Base-by-base conservation (phyloP, 2,113 vertebrate species). In the Hemiprocne comata region DNA sequence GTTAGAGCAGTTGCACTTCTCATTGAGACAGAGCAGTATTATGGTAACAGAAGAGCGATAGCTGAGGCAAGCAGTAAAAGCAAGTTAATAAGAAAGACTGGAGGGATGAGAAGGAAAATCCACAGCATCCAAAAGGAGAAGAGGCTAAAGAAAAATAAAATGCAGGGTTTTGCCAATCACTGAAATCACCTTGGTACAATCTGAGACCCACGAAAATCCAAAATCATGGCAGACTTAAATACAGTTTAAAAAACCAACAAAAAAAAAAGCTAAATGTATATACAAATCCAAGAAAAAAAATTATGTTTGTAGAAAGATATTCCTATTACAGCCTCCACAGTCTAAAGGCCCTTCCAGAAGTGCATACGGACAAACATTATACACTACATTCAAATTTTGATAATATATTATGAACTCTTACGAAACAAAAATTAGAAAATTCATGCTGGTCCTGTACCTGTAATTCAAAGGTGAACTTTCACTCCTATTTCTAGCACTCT, bases 21-120 rank as follows among this genome's bases (percentile, higher is more conserved):
- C 15, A 44, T 58, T 55, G 73, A 85, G 19, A 48, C 21, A 72
- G 36, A 83, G 12, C 12, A 48, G 50, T 53, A 65, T 44, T 85
- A 48, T 53, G 29, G n/a, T 85, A 92, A 69, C n/a, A 69, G 36
- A 14, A 92, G 15, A 88, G 62, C 15, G 90, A 31, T 29, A 86
- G 83, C 48, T 93, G 82, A 88, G 24, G 40, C 38, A 86, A 93
- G 57, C n/a, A 84, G 57, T 78, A 84, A 87, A 94, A 60, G 72
- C 50, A 48, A 84, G 65, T 38, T 50, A 87, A 44, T 69, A 89
- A 64, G 65, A 80, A 67, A 57, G 12, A 58, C 20, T 70, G n/a
- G 33, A 89, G 26, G 13, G 26, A 61, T 36, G 7, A 85, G 28
- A 57, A 77, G 42, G 23, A 81, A 92, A 87, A 91, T 29, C 13